Evolutionary conservation across 2,797 vertebrate species (phyloP).

Genomic region (Chelon labrosus): DNA sequence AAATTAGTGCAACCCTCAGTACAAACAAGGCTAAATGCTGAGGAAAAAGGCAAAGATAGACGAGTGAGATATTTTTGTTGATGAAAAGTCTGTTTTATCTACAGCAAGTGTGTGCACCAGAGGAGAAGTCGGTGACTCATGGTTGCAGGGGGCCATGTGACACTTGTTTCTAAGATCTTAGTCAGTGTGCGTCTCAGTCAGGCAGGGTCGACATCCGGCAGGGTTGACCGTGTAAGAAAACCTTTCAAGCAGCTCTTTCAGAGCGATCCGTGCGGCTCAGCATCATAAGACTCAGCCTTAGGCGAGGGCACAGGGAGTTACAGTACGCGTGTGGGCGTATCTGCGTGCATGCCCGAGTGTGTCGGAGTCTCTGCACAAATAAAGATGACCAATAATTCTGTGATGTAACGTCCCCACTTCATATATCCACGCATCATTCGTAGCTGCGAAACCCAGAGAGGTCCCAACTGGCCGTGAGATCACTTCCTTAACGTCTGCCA

Average conservation of each 20-base stretch:
- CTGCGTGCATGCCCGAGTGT: not conserved
- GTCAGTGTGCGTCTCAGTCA: slow-evolving; percentile 16
- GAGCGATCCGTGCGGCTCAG: slow-evolving; percentile 19
- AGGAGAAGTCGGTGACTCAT: slow-evolving; percentile 3
- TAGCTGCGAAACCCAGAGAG: slow-evolving; percentile 41
- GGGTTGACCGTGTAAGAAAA: slow-evolving; percentile 1
- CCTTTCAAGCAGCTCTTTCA: slow-evolving; percentile 44
- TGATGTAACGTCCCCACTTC: slow-evolving; percentile 41
- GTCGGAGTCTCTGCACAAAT: not conserved
- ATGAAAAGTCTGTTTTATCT: slow-evolving; percentile 29
- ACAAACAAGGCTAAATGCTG: slow-evolving; percentile 13
- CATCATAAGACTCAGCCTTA: slow-evolving; percentile 52
- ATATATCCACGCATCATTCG: slow-evolving; percentile 28
- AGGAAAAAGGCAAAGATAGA: slow-evolving; percentile 7
- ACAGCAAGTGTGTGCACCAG: slow-evolving; percentile 12
- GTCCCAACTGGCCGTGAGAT: slow-evolving; percentile 52
- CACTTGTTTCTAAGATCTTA: slow-evolving; percentile 17
- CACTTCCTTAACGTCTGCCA: slow-evolving; percentile 63
- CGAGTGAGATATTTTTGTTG: slow-evolving; percentile 4
- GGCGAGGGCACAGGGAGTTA: slow-evolving; percentile 4
- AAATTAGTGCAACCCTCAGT: slow-evolving; percentile 23
- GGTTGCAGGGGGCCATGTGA: slow-evolving; percentile 30
- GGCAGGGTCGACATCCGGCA: slow-evolving; percentile 4
- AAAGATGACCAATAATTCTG: not conserved
- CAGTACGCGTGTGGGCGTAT: not conserved